Evolutionary conservation across 2,113 vertebrate genomes (phyloP).

Genomic region (Anolis carolinensis): DNA sequence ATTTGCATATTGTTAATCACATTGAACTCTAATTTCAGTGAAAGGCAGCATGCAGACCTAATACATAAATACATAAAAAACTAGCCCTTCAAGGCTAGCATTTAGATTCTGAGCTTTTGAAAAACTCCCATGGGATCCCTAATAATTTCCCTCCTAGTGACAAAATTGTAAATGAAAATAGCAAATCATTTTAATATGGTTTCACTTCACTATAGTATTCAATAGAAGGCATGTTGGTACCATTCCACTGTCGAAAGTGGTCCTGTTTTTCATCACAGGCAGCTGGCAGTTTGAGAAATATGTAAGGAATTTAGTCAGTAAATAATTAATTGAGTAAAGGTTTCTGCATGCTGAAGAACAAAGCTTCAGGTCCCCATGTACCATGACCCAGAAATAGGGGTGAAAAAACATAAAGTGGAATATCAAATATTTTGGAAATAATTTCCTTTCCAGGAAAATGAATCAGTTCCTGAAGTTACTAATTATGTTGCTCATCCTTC

Average conservation of each 20-base stretch:
- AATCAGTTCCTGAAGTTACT: neutral
- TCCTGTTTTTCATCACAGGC: slow-evolving; percentile 24
- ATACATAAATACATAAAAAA: neutral
- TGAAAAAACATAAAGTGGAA: slow-evolving; percentile 15
- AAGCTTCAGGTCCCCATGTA: slow-evolving; percentile 21
- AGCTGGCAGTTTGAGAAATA: slow-evolving; percentile 1
- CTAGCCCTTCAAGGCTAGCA: neutral
- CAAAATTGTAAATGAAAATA: slow-evolving; percentile 1
- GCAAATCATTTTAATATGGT: neutral
- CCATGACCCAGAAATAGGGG: neutral
- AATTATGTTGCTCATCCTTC: slow-evolving; percentile 1
- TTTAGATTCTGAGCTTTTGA: neutral
- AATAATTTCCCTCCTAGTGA: slow-evolving; percentile 7
- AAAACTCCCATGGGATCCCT: neutral
- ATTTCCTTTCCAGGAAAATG: slow-evolving; percentile 20
- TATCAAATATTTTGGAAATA: slow-evolving; percentile 20
- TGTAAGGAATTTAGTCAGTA: neutral
- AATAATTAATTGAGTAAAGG: slow-evolving; percentile 15
- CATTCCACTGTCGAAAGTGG: neutral
- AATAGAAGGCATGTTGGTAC: slow-evolving; percentile 15
- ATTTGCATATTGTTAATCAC: neutral
- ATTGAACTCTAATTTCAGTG: neutral
- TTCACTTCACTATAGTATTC: slow-evolving; percentile 6
- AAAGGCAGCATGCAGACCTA: neutral
- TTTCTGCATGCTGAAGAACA: slow-evolving; percentile 15